Conservation (phyloP, 2,113 vertebrate species). For the Donacobius atricapilla region DNA sequence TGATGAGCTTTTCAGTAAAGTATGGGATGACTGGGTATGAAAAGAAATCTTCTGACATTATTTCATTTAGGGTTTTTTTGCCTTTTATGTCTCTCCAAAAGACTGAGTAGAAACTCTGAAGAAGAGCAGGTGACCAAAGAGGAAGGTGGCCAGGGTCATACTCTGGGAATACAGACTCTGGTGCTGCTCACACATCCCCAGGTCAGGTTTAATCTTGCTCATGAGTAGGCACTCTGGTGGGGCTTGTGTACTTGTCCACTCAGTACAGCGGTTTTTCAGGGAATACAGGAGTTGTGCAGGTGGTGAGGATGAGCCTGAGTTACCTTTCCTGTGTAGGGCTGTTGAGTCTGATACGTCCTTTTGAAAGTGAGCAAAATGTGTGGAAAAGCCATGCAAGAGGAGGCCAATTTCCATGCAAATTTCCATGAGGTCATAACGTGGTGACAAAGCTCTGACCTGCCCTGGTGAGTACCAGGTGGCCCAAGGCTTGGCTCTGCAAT, state of each 20-base stretch:
- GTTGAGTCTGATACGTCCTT: neutral
- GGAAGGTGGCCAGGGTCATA: neutral
- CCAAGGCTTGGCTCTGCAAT: neutral
- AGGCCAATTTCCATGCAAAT: neutral
- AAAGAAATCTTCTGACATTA: neutral
- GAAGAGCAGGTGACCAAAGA: neutral
- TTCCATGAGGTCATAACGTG: fast-evolving
- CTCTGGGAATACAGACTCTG: fast-evolving
- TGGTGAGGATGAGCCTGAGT: neutral
- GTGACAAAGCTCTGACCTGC: neutral
- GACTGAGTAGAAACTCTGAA: neutral
- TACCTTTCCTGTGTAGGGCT: neutral
- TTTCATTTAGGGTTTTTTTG: neutral
- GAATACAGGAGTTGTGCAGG: neutral
- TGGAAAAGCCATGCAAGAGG: neutral
- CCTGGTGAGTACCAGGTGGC: neutral
- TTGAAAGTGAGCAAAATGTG: neutral
- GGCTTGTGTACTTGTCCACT: fast-evolving
- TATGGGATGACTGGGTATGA: neutral
- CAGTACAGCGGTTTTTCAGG: neutral
- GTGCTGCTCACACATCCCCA: neutral
- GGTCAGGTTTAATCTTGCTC: neutral
- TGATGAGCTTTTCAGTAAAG: neutral
- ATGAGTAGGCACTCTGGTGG: neutral
- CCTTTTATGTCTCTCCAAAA: neutral